Evolutionary conservation across 2,888 invertebrate genomes (phyloP), one percentile per base, ranked within the genome.

Genomic region (Acrobasis consociella): DNA sequence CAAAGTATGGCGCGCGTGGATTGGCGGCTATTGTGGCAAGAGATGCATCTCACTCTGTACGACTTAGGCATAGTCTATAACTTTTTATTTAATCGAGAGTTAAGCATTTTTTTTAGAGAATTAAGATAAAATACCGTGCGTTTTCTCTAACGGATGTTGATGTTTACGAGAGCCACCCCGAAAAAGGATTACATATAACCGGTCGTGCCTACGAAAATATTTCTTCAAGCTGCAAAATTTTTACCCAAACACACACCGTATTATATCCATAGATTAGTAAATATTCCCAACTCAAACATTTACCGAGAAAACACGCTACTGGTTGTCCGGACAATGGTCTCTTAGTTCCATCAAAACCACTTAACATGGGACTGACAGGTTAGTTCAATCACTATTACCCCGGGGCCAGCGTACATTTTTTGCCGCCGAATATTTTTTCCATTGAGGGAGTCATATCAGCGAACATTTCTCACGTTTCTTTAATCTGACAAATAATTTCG

Each of bases 331-430:
- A 91, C 91, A 91, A 91, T 88, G 74, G 85, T 67, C 70, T 74
- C 77, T 80, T 82, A 83, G 85, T 87, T 81, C 89, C 86, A 85
- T 89, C 87, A 82, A 89, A 89, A 89, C 86, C 89, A 89, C 91
- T 91, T 91, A 92, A 92, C 92, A 88, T 91, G 92, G 92, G 91
- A 81, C 88, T 92, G 92, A 92, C 92, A 92, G 92, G 91, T 91
- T 90, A 88, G 89, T 91, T 91, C 90, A 89, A 89, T 89, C 87
- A 89, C 88, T 87, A 88, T 88, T 88, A 80, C 84, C 90, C 82
- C 78, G 81, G 74, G 86, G 89, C 90, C 73, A 81, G 81, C 85
- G 81, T 83, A 55, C 9, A 79, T 80, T 76, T 78, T 77, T 69
- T 69, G 69, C 66, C 66, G 60, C 58, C 64, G 64, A 85, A 86